Conservation (phyloP, 2,888 invertebrate genomes). For the Watsonalla binaria region DNA sequence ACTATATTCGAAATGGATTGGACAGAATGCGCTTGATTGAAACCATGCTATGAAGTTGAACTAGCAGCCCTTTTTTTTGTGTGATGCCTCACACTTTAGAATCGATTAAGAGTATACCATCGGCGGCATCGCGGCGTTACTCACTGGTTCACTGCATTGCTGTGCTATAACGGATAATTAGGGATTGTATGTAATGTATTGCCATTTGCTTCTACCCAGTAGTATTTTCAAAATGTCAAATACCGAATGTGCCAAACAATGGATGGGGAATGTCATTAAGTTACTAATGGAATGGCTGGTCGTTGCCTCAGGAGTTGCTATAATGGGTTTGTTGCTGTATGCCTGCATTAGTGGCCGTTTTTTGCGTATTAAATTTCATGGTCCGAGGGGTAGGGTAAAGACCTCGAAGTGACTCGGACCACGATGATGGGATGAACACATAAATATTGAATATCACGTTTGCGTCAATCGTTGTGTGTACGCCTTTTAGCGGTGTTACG, state of each 20-base stretch:
- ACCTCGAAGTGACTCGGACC: conserved; percentile 24
- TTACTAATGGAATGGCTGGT: conserved; percentile 1
- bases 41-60: no score
- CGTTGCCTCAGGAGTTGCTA: background rate
- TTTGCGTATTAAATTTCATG: conserved; percentile 8
- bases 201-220: no score
- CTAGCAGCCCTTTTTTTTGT: no score
- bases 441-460: conserved; percentile 24
- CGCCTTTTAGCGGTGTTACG: conserved; percentile 48
- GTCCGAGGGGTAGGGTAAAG: conserved; percentile 22
- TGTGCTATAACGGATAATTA: no score
- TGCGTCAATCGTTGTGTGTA: conserved; percentile 60
- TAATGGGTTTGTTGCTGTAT: background rate
- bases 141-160: no score
- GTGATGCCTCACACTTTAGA: no score
- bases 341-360: background rate
- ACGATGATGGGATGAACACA: conserved; percentile 24
- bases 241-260: background rate
- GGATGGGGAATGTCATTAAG: background rate
- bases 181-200: no score
- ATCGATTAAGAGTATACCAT: no score
- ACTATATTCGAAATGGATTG: no score
- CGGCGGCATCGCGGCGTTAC: no score
- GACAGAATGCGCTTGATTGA: no score
- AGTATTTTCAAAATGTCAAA: background rate